Conservation (phyloP, 2,888 invertebrate genomes). For the Tetragnatha montana region DNA sequence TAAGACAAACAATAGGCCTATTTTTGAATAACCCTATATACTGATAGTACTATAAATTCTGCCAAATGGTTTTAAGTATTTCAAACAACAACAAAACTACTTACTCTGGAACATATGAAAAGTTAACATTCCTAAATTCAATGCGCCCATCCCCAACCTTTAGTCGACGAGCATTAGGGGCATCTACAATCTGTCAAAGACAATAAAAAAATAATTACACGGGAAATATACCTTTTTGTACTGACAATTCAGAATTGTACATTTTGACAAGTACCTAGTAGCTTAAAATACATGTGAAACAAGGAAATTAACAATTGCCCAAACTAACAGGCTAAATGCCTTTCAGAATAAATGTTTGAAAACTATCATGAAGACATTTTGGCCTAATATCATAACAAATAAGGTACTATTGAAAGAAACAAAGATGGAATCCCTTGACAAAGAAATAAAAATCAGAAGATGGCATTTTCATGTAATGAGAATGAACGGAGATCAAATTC, state of each 20-base stretch:
- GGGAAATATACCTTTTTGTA: too few relatives aligned
- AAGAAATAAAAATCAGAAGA: too few relatives aligned
- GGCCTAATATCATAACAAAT: too few relatives aligned
- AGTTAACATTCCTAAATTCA: conserved; percentile 92
- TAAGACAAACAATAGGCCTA: background rate
- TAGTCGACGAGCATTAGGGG: conserved; percentile 85
- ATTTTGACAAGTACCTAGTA: background rate
- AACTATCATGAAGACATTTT: too few relatives aligned
- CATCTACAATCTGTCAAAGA: conserved; percentile 80
- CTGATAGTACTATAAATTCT: background rate
- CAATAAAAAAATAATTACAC: background rate
- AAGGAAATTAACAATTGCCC: too few relatives aligned
- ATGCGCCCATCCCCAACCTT: conserved; percentile 82
- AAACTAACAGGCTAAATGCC: too few relatives aligned
- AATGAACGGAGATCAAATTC: too few relatives aligned
- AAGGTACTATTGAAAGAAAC: too few relatives aligned
- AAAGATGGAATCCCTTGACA: too few relatives aligned
- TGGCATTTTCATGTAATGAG: too few relatives aligned
- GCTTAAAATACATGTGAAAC: background rate
- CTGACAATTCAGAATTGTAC: too few relatives aligned
- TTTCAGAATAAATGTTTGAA: too few relatives aligned
- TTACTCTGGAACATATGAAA: conserved; percentile 88
- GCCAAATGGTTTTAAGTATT: background rate
- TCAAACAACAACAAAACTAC: conserved; percentile 54
- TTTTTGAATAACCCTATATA: background rate